Percentiles rank a stretch among this genome's conserved stretches.
Conservation (phyloP, 2,888 invertebrate genomes). For the Lasiommata megera region DNA sequence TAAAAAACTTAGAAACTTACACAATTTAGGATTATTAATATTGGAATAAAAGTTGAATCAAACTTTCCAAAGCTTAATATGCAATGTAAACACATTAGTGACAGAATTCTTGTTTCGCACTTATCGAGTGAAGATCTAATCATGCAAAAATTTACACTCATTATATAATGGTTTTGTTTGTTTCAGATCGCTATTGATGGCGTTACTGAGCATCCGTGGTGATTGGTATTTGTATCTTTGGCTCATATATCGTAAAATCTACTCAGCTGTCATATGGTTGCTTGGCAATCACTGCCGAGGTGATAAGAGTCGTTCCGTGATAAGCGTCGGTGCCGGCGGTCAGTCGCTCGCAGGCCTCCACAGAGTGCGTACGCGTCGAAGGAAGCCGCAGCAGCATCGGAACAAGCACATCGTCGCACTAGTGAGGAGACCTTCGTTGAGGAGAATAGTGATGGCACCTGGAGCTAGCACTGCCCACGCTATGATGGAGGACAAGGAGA, state of each 20-base stretch:
- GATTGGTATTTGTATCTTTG: slow-evolving; percentile 69
- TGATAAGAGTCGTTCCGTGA: slow-evolving; percentile 76
- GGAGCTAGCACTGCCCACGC: slow-evolving; percentile 78
- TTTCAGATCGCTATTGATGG: slow-evolving; percentile 76
- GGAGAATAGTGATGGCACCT: slow-evolving; percentile 80
- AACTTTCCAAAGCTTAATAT: no score
- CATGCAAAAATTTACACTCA: background rate
- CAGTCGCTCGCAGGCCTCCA: slow-evolving; percentile 55
- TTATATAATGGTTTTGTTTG: slow-evolving; percentile 35
- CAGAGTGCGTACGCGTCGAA: slow-evolving; percentile 75
- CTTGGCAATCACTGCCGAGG: slow-evolving; percentile 72
- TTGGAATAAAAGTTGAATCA: no score
- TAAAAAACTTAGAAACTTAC: no score
- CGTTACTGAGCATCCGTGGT: slow-evolving; percentile 66
- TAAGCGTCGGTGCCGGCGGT: slow-evolving; percentile 62
- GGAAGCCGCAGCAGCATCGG: slow-evolving; percentile 59
- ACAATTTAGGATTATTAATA: no score
- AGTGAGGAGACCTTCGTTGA: slow-evolving; percentile 68
- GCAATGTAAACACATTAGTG: no score
- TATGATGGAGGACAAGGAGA: slow-evolving; percentile 79
- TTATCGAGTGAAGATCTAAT: background rate
- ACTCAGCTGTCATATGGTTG: slow-evolving; percentile 69
- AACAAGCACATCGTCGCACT: slow-evolving; percentile 67
- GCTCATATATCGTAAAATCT: slow-evolving; percentile 71
- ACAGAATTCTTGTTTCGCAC: no score